Percentiles rank a stretch among this genome's conserved stretches.
These are phyloP conservation scores for Polypedilum pembai DNA, from an alignment of 1,140 invertebrate genomes.

Conservation along the genomic window DNA sequence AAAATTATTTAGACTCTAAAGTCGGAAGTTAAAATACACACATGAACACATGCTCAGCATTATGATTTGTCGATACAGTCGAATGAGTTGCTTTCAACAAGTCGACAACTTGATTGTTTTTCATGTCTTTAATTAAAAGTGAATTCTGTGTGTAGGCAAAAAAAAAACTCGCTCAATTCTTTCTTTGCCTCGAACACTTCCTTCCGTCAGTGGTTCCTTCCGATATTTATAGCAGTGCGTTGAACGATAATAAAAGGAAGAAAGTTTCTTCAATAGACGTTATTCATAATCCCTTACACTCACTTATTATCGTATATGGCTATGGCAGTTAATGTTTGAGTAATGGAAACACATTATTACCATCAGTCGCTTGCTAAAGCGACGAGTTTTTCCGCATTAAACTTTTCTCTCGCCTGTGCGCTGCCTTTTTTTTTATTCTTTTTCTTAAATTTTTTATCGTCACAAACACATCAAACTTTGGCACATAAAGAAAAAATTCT, in stretches of 20 bases:
- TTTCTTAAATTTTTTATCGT: background rate
- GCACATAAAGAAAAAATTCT: background rate
- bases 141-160: background rate
- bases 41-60: too few species aligned
- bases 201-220: constrained; percentile 14
- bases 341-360: constrained; percentile 24
- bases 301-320: too few species aligned
- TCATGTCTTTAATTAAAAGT: constrained; percentile 22
- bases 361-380: background rate
- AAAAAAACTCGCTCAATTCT: background rate
- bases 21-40: too few species aligned
- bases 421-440: background rate
- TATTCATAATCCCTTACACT: constrained; percentile 6
- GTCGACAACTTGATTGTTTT: constrained; percentile 21
- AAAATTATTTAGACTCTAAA: too few species aligned
- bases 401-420: background rate
- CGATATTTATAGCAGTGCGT: constrained; percentile 3
- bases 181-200: constrained; percentile 9
- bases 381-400: background rate
- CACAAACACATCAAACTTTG: background rate
- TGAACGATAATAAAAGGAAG: background rate
- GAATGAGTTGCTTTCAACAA: constrained; percentile 22
- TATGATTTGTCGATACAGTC: background rate
- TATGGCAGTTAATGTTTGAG: background rate
- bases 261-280: background rate